Evolutionary conservation across 2,113 vertebrate genomes (phyloP).

Genomic region (Otis tarda): DNA sequence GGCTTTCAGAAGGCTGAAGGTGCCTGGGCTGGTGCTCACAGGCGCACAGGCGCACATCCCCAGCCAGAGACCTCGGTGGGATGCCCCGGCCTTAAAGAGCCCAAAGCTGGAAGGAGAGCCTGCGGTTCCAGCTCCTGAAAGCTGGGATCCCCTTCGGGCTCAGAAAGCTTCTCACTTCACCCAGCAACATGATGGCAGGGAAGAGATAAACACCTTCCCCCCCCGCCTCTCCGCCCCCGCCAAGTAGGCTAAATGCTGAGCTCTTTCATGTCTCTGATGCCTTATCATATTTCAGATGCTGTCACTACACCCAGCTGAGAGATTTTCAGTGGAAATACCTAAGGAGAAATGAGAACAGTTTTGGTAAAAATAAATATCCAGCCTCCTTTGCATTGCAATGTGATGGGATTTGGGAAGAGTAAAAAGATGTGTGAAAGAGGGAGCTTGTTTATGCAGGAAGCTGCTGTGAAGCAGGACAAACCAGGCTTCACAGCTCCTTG

Average conservation of each 20-base stretch:
- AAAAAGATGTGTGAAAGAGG: not conserved
- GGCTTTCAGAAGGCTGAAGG: not conserved
- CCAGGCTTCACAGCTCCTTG: not conserved
- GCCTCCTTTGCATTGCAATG: conserved; percentile 19
- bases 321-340: conserved; percentile 42
- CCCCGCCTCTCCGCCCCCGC: not conserved
- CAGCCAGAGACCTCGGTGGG: not conserved
- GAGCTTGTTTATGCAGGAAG: conserved; percentile 18
- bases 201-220: not conserved
- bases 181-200: not conserved
- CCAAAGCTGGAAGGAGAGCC: not conserved
- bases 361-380: conserved; percentile 21
- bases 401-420: not conserved
- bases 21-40: not conserved
- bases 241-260: not conserved
- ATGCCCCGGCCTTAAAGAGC: not conserved
- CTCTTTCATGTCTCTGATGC: conserved; percentile 20
- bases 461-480: conserved; percentile 49
- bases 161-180: not conserved
- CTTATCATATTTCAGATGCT: conserved; percentile 37
- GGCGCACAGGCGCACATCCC: not conserved
- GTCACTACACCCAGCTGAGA: not conserved
- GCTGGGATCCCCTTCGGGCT: not conserved
- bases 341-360: conserved; percentile 10
- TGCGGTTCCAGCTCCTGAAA: not conserved